These are phyloP conservation scores for Plecotus auritus DNA, from an alignment of 2,113 vertebrate species.

Conservation along the genomic window DNA sequence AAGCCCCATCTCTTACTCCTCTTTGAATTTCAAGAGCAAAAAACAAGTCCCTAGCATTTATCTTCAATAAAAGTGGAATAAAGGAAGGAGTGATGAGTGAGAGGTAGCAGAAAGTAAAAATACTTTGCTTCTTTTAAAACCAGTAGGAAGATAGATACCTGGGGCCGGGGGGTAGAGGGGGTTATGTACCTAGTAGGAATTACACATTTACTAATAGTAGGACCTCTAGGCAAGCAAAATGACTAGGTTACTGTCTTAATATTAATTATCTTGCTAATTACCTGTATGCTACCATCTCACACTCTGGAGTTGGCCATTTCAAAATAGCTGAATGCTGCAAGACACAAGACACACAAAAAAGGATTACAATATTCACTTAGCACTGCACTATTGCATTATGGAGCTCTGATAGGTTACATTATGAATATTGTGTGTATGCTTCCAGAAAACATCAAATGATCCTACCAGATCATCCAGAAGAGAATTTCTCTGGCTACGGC, in stretches of 20 bases:
- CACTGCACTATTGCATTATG: conserved; percentile 49
- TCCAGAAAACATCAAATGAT: conserved; percentile 40
- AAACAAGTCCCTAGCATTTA: neutral
- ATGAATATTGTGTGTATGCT: conserved; percentile 39
- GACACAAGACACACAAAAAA: conserved; percentile 69
- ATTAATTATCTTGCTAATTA: conserved; percentile 70
- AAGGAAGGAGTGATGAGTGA: neutral
- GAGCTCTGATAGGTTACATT: neutral
- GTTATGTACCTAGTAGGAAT: neutral
- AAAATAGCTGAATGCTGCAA: conserved; percentile 94
- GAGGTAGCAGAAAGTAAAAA: neutral
- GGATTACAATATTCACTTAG: conserved; percentile 39
- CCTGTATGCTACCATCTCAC: conserved; percentile 99
- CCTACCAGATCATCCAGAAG: conserved; percentile 94
- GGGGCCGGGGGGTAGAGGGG: neutral
- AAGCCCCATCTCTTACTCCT: neutral
- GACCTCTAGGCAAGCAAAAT: neutral
- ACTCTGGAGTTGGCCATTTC: conserved; percentile 96
- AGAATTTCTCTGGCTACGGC: conserved; percentile 85
- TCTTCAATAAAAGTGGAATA: neutral
- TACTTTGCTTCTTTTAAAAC: neutral
- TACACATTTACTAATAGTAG: neutral
- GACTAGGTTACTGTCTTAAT: neutral
- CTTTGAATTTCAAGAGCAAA: neutral
- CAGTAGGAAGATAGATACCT: neutral